Evolutionary conservation across 2,797 vertebrate species (phyloP).

Genomic region (Xyrichtys novacula): DNA sequence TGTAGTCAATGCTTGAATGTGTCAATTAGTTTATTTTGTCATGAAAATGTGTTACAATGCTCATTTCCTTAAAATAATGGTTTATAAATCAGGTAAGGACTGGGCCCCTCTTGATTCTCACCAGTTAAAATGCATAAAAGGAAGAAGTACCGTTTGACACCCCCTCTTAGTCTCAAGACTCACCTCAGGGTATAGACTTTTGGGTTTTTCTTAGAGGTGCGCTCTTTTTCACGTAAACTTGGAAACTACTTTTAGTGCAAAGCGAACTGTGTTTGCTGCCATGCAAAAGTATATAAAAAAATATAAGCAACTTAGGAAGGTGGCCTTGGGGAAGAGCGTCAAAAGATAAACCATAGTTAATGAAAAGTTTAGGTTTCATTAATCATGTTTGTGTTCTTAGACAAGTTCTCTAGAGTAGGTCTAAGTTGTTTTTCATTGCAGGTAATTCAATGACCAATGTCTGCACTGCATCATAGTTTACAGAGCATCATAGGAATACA

Average conservation of each 20-base stretch:
- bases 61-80: background rate
- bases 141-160: constrained; percentile 40
- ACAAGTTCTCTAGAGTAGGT: background rate
- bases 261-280: constrained; percentile 55
- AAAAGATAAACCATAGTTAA: background rate
- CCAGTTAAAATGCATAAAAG: constrained; percentile 28
- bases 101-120: constrained; percentile 22
- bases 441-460: background rate
- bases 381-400: background rate
- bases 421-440: background rate
- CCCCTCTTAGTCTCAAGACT: constrained; percentile 43
- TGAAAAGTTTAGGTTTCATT: background rate
- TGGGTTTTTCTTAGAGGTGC: constrained; percentile 48
- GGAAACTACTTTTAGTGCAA: constrained; percentile 45
- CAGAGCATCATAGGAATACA: background rate
- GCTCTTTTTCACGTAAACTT: constrained; percentile 46
- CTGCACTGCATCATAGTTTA: background rate
- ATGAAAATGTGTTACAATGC: background rate
- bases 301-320: constrained; percentile 19
- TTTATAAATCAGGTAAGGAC: background rate
- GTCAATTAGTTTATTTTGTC: background rate
- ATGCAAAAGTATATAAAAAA: constrained; percentile 29
- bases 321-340: constrained; percentile 14
- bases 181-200: constrained; percentile 47
- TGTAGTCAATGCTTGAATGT: background rate